phyloP scores from a whole-genome alignment of 2,888 invertebrate species.

The Erpobdella octoculata region DNA sequence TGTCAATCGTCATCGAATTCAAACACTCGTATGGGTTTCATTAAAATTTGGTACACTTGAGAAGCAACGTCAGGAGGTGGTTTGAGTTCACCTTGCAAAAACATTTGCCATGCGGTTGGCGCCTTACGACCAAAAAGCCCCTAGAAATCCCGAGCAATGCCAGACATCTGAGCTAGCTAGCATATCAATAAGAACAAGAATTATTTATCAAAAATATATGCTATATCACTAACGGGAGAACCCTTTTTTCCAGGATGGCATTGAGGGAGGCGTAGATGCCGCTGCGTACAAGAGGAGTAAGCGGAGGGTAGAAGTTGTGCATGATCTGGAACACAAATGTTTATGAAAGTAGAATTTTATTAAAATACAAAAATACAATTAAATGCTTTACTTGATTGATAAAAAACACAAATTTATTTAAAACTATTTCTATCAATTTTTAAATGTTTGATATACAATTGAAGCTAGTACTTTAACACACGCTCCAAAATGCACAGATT shows the following conservation, averaged over 20 bases:
- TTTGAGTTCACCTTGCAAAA: neutral
- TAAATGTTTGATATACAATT: no score
- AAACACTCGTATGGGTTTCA: no score
- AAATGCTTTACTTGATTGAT: no score
- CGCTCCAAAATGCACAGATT: no score
- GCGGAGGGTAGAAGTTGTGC: constrained; percentile 73
- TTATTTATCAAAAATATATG: neutral
- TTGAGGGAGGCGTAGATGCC: constrained; percentile 65
- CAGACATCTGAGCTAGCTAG: neutral
- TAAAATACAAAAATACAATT: no score
- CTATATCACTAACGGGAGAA: constrained; percentile 64
- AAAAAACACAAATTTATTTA: no score
- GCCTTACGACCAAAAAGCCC: neutral
- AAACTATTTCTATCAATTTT: no score
- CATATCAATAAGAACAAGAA: neutral
- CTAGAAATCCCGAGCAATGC: no score
- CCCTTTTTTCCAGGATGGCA: constrained; percentile 83
- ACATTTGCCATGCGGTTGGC: neutral
- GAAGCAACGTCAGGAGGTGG: no score
- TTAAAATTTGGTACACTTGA: no score
- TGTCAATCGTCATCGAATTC: no score
- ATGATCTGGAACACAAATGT: constrained; percentile 62
- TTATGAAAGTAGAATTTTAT: constrained; percentile 5
- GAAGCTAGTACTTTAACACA: no score
- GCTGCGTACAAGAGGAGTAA: constrained; percentile 69